A percentile compares a stretch with the other conserved stretches of the same genome.
Conservation (phyloP, 2,888 invertebrate genomes). For the Plagodis dolabraria region DNA sequence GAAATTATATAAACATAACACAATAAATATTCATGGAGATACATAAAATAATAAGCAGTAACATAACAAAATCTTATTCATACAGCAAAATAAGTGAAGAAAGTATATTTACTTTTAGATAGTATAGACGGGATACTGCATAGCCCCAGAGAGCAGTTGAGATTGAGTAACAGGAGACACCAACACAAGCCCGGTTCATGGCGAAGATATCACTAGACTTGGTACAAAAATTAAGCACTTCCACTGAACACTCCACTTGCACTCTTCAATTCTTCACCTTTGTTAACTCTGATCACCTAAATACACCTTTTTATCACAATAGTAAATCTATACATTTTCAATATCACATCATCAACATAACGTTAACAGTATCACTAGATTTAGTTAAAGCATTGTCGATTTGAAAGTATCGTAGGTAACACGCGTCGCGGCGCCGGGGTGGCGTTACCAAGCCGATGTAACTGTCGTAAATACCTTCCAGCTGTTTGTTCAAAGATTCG, state of each 20-base stretch:
- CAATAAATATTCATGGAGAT: slow-evolving; percentile 37
- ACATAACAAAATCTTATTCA: slow-evolving; percentile 59
- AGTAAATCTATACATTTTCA: slow-evolving; percentile 66
- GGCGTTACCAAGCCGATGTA: slow-evolving; percentile 79
- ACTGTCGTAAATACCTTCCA: slow-evolving; percentile 90
- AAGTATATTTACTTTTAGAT: slow-evolving; percentile 79
- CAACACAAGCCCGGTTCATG: slow-evolving; percentile 57
- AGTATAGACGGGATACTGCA: slow-evolving; percentile 50
- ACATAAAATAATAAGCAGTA: slow-evolving; percentile 52
- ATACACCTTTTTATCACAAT: slow-evolving; percentile 74
- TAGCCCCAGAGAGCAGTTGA: slow-evolving; percentile 41
- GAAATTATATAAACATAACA: slow-evolving; percentile 33
- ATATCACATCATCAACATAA: slow-evolving; percentile 70
- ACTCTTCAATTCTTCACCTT: slow-evolving; percentile 69
- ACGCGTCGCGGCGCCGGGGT: slow-evolving; percentile 70
- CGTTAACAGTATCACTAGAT: slow-evolving; percentile 78
- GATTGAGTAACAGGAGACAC: slow-evolving; percentile 59
- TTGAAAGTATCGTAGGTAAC: slow-evolving; percentile 65
- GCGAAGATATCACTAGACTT: slow-evolving; percentile 55
- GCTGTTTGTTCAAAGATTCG: slow-evolving; percentile 89
- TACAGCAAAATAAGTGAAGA: slow-evolving; percentile 65
- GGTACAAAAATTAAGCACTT: slow-evolving; percentile 50
- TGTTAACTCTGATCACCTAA: slow-evolving; percentile 71
- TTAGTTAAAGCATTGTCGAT: slow-evolving; percentile 85
- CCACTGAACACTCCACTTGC: slow-evolving; percentile 69